Evolutionary conservation across 2,888 invertebrate genomes (phyloP), one percentile per base, ranked within the genome.

Genomic region (Phrixothrix hirtus): DNA sequence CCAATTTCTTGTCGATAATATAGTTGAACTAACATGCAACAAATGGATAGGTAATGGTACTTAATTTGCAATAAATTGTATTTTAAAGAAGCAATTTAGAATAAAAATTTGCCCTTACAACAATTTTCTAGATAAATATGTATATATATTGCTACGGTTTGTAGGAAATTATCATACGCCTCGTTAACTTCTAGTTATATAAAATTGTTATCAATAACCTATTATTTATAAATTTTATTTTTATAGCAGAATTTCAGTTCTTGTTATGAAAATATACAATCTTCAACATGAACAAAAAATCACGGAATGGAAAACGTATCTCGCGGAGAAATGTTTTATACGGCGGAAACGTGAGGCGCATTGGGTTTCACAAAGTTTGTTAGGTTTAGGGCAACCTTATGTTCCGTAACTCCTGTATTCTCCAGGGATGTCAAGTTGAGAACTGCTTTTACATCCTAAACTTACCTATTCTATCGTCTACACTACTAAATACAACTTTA

Each of bases 321-420:
- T 56, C 44, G 52, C 31, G 47, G 43, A 44, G 48, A 47, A 56
- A 51, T 56, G 67, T 68, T 69, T 69, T 68, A 71, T 67, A 63
- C 58, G 65, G 60, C 71, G 72, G 74, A 73, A 74, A 73, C 74
- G 72, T 72, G 72, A 69, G 67, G 63, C 69, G 72, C 73, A 73
- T 74, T 68, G 70, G 67, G 66, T 68, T 69, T 69, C 65, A 63
- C 58, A 75, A 75, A 73, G 70, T 75, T 74, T 74, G 72, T 74
- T 73, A 69, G 65, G 64, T 69, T 71, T 70, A 62, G 63, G 60
- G 64, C 65, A 70, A 72, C 72, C 72, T 73, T 73, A 72, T 72
- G 72, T 66, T 65, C 60, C 58, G 57, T 57, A 62, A 58, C 58
- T 60, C 52, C 48, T 77, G 77, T 61, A 75, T 76, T 61, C 77